Base-by-base conservation (phyloP, 2,888 invertebrate genomes). In the Caenorhabditis imperialis region DNA sequence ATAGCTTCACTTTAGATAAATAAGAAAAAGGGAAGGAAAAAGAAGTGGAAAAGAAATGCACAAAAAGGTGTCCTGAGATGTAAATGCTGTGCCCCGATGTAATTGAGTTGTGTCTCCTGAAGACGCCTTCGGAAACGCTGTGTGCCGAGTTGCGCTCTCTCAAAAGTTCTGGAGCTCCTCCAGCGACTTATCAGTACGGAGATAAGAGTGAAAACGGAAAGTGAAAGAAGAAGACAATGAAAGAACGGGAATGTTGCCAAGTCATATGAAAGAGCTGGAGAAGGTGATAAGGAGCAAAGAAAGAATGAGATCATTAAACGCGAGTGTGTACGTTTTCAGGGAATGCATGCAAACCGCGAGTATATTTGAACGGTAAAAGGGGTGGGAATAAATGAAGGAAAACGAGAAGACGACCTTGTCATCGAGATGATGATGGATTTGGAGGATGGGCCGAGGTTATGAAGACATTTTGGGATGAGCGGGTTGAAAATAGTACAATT, bases 61-160 rank as follows among this genome's bases (percentile, higher is more conserved):
- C 16, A 51, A 69, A 37, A 60, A 60, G 53, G 58, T 53, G 69
- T 51, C 51, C 51, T 35, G 42, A 50, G 42, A 55, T 35, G 22
- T 57, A 60, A 47, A 57, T 60, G 51, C 58, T 14, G 6, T 14
- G 40, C 40, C 14, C 18, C 40, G 14, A 27, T 45, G 58, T 60
- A 69, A 60, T 58, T 69, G 69, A 69, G 60, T 60, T 69, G 69
- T 60, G 69, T 54, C 50, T 40, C 60, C 60, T 58, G 42, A 44
- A 42, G 40, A 25, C 37, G 40, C 10, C 6, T 2, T 20, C 22
- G 65, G 53, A 51, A 44, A 38, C 23, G 42, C 33, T 25, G 16
- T 14, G 2, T 20, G 47, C 38, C 37, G 8, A 35, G 18, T 37
- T 53, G 37, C 22, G 44, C 55, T 42, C 40, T 30, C 7, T 10